Evolutionary conservation across 2,888 invertebrate genomes (phyloP).

Genomic region (Fragum sueziense): DNA sequence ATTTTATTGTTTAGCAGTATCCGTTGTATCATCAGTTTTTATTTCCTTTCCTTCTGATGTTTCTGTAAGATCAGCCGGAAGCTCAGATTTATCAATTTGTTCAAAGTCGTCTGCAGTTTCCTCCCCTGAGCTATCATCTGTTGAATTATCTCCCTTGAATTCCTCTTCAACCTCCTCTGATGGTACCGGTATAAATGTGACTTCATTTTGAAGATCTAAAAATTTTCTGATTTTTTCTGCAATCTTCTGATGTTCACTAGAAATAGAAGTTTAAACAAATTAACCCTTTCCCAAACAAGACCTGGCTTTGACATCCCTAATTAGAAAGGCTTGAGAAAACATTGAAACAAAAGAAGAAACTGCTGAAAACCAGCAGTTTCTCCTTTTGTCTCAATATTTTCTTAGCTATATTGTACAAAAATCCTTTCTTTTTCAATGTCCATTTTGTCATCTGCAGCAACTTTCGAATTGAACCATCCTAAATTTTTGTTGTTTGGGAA

Average conservation of each 20-base stretch:
- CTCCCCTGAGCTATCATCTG: constrained; percentile 27
- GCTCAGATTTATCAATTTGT: constrained; percentile 53
- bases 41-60: constrained; percentile 6
- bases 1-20: background rate
- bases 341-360: too few species aligned
- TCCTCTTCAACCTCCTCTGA: constrained; percentile 9
- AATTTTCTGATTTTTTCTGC: constrained; percentile 68
- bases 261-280: too few species aligned
- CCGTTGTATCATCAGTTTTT: background rate
- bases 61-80: constrained; percentile 41
- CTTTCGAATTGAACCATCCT: too few species aligned
- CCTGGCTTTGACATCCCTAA: too few species aligned
- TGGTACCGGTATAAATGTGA: constrained; percentile 2
- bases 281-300: too few species aligned
- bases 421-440: too few species aligned
- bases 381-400: too few species aligned
- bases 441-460: too few species aligned
- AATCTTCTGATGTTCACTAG: constrained; percentile 66
- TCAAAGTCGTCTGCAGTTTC: constrained; percentile 60
- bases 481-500: too few species aligned
- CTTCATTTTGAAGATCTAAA: constrained; percentile 55
- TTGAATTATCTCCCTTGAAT: background rate
- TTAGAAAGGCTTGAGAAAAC: too few species aligned
- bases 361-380: too few species aligned
- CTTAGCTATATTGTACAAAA: too few species aligned